These are phyloP conservation scores for Drosophila burlai DNA, from an alignment of 1,140 invertebrate genomes.

Conservation along the genomic window DNA sequence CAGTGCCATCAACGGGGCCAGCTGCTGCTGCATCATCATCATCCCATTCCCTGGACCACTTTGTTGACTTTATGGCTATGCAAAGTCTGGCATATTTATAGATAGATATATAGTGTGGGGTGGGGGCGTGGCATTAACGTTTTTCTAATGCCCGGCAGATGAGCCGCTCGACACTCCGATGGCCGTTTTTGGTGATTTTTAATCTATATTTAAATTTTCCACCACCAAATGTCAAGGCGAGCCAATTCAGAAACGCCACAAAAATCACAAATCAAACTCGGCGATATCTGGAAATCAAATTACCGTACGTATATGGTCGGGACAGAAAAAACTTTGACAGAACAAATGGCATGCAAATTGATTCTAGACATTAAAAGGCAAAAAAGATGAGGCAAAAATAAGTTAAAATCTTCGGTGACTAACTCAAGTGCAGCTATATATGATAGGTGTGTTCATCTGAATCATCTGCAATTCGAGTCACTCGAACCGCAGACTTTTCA, in stretches of 20 bases:
- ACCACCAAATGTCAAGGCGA: slow-evolving; percentile 70
- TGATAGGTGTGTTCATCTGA: slow-evolving; percentile 29
- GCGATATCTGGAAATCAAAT: slow-evolving; percentile 55
- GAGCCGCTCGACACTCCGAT: slow-evolving; percentile 42
- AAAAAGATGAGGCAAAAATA: slow-evolving; percentile 8
- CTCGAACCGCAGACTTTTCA: slow-evolving; percentile 10
- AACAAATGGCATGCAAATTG: slow-evolving; percentile 66
- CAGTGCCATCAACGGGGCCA: slow-evolving; percentile 12
- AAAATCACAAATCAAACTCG: slow-evolving; percentile 51
- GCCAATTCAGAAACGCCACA: slow-evolving; percentile 47
- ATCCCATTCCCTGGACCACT: slow-evolving; percentile 17
- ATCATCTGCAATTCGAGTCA: slow-evolving; percentile 45
- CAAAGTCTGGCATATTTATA: slow-evolving; percentile 66
- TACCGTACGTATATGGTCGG: slow-evolving; percentile 59
- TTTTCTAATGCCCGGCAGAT: slow-evolving; percentile 51
- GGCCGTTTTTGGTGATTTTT: slow-evolving; percentile 56
- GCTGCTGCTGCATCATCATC: slow-evolving; percentile 40
- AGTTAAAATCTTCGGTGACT: slow-evolving; percentile 34
- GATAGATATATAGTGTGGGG: slow-evolving; percentile 16
- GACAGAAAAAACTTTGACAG: slow-evolving; percentile 23
- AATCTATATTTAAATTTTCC: slow-evolving; percentile 62
- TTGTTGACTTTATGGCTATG: slow-evolving; percentile 78
- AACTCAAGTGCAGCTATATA: slow-evolving; percentile 26
- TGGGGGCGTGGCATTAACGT: slow-evolving; percentile 41
- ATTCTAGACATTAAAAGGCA: slow-evolving; percentile 4